phyloP scores from a whole-genome alignment of 2,888 invertebrate species.

The Tribolium freemani region DNA sequence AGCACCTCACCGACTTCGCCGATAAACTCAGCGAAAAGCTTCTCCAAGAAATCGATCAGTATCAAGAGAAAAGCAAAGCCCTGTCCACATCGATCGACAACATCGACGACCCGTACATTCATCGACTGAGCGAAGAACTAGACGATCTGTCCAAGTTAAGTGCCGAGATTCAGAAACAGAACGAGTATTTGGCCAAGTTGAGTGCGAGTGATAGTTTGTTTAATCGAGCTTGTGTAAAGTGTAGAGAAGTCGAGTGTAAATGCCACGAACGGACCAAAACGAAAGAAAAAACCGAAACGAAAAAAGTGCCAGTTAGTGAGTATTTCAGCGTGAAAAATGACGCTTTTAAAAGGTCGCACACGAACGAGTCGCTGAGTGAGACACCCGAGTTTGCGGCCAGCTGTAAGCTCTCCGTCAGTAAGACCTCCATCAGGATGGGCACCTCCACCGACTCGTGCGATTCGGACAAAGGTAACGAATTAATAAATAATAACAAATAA shows the following conservation, averaged over 20 bases:
- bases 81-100: constrained; percentile 69
- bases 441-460: constrained; percentile 64
- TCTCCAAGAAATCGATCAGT: constrained; percentile 81
- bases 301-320: constrained; percentile 40
- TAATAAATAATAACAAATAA: not conserved
- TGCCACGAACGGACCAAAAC: constrained; percentile 52
- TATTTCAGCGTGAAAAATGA: constrained; percentile 41
- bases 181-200: constrained; percentile 72
- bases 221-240: constrained; percentile 64
- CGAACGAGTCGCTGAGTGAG: constrained; percentile 50
- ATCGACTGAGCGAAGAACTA: constrained; percentile 73
- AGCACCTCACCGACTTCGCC: constrained; percentile 83
- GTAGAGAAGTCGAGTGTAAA: constrained; percentile 68
- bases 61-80: constrained; percentile 69
- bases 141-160: constrained; percentile 73
- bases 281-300: constrained; percentile 45
- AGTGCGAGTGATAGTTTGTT: constrained; percentile 68
- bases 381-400: constrained; percentile 39
- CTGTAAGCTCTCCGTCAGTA: constrained; percentile 60
- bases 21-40: constrained; percentile 87
- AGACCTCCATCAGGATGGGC: constrained; percentile 55
- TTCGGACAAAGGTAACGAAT: constrained; percentile 61
- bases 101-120: constrained; percentile 75
- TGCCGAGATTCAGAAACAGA: constrained; percentile 73
- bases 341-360: constrained; percentile 46